Conservation (phyloP, 2,888 invertebrate genomes). For the Polydrusus pterygomalis region DNA sequence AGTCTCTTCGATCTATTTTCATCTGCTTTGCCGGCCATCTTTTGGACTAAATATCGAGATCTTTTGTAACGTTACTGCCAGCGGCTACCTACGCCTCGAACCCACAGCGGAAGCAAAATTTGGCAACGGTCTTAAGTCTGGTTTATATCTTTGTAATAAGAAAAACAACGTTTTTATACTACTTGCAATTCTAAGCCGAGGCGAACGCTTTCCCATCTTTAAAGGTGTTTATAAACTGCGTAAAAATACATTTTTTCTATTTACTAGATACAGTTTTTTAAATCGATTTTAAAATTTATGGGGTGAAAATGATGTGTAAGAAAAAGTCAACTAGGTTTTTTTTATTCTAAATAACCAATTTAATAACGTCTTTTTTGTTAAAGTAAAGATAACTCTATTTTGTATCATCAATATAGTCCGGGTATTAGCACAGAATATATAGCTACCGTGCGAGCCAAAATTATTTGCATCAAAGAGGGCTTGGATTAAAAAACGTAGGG, state of each 20-base stretch:
- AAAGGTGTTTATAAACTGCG: not conserved
- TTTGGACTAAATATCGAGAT: constrained; percentile 39
- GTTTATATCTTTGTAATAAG: constrained; percentile 26
- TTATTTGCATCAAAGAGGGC: too few species aligned
- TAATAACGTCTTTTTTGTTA: too few species aligned
- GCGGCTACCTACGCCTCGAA: constrained; percentile 34
- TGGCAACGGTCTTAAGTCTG: constrained; percentile 40
- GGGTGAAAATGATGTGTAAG: too few species aligned
- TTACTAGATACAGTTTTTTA: too few species aligned
- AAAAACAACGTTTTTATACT: constrained; percentile 20
- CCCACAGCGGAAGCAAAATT: constrained; percentile 45
- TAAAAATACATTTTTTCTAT: not conserved
- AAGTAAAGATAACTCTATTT: too few species aligned
- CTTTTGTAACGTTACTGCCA: constrained; percentile 50
- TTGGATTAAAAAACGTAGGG: too few species aligned
- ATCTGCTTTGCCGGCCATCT: constrained; percentile 47
- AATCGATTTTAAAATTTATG: too few species aligned
- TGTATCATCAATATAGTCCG: too few species aligned
- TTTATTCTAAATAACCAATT: too few species aligned
- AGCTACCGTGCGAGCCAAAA: too few species aligned
- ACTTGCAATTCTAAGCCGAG: not conserved
- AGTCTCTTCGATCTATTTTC: constrained; percentile 53
- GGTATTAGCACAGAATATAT: too few species aligned
- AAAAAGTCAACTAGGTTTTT: too few species aligned
- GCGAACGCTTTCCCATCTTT: not conserved